phyloP scores from a whole-genome alignment of 2,113 vertebrate genomes.

The Phalacrocorax pelagicus region DNA sequence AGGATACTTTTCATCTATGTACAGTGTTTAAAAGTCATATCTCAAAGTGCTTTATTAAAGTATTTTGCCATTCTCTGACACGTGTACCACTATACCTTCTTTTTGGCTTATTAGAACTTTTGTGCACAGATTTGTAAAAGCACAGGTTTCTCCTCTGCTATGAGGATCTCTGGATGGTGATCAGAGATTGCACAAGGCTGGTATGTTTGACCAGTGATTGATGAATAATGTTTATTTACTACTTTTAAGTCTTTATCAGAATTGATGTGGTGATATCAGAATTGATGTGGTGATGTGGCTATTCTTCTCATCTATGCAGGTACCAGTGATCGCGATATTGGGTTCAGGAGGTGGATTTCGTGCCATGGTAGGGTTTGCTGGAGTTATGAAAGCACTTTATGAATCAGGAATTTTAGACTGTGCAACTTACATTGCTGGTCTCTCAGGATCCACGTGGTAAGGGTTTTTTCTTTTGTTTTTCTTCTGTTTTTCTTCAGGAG shows the following conservation, averaged over 20 bases:
- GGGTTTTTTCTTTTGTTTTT: conserved; percentile 14
- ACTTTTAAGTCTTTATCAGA: neutral
- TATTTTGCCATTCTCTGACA: neutral
- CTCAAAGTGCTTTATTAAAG: neutral
- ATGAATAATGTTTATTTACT: neutral
- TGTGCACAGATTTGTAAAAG: neutral
- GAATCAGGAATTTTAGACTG: conserved; percentile 95
- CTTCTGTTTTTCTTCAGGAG: neutral
- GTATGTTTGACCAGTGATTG: neutral
- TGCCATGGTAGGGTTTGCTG: conserved; percentile 94
- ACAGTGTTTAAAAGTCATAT: neutral
- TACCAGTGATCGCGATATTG: conserved; percentile 90
- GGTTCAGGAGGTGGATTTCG: conserved; percentile 96
- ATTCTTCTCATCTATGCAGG: conserved; percentile 71
- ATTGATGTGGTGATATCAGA: neutral
- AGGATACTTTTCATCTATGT: neutral
- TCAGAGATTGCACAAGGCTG: neutral
- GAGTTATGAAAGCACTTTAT: conserved; percentile 94
- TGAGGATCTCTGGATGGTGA: neutral
- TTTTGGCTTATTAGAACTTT: neutral
- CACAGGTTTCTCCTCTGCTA: neutral
- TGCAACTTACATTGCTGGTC: conserved; percentile 90
- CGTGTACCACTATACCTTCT: neutral
- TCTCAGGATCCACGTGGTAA: conserved; percentile 96
- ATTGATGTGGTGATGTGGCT: neutral